These are phyloP conservation scores for Laterallus jamaicensis DNA, from an alignment of 2,113 vertebrate species.

Conservation along the genomic window DNA sequence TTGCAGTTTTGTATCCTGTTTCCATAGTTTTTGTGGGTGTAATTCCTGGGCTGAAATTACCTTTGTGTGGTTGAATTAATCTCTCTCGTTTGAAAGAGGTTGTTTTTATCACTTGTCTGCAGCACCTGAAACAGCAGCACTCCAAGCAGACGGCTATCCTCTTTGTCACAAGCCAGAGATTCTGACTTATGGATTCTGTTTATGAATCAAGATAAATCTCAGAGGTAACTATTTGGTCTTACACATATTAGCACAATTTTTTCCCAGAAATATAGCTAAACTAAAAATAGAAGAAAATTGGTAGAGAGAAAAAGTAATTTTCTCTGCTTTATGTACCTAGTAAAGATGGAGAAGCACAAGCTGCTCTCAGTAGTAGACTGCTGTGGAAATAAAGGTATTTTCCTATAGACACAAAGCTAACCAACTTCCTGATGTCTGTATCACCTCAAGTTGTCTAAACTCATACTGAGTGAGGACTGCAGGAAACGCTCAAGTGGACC, in stretches of 20 bases:
- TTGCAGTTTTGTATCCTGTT: conserved; percentile 36
- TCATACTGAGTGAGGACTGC: not conserved
- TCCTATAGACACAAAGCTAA: not conserved
- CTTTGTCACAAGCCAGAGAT: not conserved
- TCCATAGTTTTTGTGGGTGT: not conserved
- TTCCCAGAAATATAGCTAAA: not conserved
- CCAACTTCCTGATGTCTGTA: not conserved
- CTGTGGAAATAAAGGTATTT: not conserved
- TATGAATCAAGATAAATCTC: not conserved
- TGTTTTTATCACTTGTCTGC: not conserved
- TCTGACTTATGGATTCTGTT: not conserved
- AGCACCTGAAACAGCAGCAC: not conserved
- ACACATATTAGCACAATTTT: not conserved
- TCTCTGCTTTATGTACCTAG: not conserved
- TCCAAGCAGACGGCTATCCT: not conserved
- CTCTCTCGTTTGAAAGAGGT: not conserved
- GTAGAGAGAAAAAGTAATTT: not conserved
- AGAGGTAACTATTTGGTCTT: not conserved
- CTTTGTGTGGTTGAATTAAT: not conserved
- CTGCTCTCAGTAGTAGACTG: not conserved
- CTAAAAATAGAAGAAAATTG: not conserved
- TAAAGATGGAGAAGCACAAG: not conserved
- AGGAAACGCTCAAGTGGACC: not conserved
- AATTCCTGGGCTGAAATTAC: conserved; percentile 39
- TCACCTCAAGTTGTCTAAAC: not conserved